A percentile compares a stretch with the other conserved stretches of the same genome.
Evolutionary conservation across 2,888 invertebrate genomes (phyloP).

Genomic region (Venustoraphidia nigricollis): DNA sequence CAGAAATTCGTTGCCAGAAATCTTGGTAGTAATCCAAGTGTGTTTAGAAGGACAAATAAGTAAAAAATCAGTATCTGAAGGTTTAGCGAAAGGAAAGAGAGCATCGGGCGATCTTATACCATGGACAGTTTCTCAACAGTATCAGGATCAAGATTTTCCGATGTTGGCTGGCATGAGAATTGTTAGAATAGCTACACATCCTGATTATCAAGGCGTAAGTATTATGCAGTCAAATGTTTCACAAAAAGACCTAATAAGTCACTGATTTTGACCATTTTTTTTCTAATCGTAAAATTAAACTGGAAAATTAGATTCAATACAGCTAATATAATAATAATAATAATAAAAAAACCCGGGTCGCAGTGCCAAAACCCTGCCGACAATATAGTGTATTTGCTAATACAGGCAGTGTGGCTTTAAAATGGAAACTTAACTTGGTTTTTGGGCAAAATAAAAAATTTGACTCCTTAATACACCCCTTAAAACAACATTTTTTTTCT

Average conservation of each 20-base stretch:
- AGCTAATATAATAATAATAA: too few relatives aligned
- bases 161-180: constrained; percentile 78
- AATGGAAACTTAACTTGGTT: too few relatives aligned
- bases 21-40: constrained; percentile 82
- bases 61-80: constrained; percentile 55
- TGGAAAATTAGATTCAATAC: not conserved
- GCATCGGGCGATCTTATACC: constrained; percentile 96
- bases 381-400: too few relatives aligned
- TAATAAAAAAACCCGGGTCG: too few relatives aligned
- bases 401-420: too few relatives aligned
- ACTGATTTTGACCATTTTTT: not conserved
- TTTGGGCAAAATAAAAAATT: too few relatives aligned
- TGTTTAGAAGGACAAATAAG: constrained; percentile 63
- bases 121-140: constrained; percentile 96
- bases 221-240: constrained; percentile 3
- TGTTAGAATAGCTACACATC: constrained; percentile 95
- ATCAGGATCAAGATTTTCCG: constrained; percentile 87
- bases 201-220: constrained; percentile 78
- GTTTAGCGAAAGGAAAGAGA: constrained; percentile 71
- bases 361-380: too few relatives aligned
- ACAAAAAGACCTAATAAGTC: constrained; percentile 1
- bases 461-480: too few relatives aligned
- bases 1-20: constrained; percentile 66
- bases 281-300: not conserved
- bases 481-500: too few relatives aligned